These are phyloP conservation scores for Dolomedes plantarius DNA, from an alignment of 2,888 invertebrate species.

Conservation along the genomic window DNA sequence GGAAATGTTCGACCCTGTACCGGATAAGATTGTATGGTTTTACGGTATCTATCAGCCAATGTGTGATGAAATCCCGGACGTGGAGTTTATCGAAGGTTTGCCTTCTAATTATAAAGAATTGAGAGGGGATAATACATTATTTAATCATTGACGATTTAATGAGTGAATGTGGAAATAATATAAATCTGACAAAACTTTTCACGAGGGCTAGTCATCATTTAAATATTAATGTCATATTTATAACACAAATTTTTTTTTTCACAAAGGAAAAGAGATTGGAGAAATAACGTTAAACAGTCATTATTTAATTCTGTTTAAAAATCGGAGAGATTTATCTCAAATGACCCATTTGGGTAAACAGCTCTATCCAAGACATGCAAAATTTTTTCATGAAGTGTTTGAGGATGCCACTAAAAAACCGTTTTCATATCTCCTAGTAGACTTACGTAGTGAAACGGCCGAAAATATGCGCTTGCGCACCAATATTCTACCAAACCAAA, in stretches of 20 bases:
- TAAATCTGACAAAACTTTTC: background rate
- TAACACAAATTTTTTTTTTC: constrained; percentile 36
- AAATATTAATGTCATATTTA: constrained; percentile 35
- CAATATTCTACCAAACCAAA: constrained; percentile 8
- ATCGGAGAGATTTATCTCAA: background rate
- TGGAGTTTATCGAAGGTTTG: background rate
- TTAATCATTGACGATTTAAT: background rate
- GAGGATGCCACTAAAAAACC: background rate
- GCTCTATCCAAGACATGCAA: background rate
- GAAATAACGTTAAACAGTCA: background rate
- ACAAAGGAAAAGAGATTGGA: background rate
- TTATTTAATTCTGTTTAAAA: constrained; percentile 32
- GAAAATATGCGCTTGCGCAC: background rate
- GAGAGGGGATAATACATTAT: background rate
- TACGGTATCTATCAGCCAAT: constrained; percentile 7
- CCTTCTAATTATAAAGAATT: background rate
- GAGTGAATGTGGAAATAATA: background rate
- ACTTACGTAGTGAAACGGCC: background rate
- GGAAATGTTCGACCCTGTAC: background rate
- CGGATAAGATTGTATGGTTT: background rate
- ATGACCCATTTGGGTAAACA: constrained; percentile 19
- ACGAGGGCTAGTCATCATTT: constrained; percentile 5
- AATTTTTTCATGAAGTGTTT: constrained; percentile 29
- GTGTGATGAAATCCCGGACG: background rate
- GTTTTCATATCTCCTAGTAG: constrained; percentile 1